Evolutionary conservation across 2,113 vertebrate species (phyloP).

Genomic region (Pseudonaja textilis): DNA sequence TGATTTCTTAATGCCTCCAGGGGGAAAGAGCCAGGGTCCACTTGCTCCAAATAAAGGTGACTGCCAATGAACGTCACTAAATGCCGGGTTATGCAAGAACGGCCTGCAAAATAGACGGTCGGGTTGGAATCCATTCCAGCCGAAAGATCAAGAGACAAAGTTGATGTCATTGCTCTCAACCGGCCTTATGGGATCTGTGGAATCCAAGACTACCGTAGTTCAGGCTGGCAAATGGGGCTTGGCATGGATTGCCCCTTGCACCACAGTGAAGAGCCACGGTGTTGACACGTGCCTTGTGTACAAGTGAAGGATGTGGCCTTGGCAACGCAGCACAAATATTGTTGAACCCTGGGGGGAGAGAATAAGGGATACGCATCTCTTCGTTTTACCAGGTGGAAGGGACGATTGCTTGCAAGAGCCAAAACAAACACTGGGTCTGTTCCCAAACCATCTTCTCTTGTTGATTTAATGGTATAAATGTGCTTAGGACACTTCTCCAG

Average conservation of each 20-base stretch:
- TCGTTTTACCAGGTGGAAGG: background rate
- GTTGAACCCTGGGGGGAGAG: background rate
- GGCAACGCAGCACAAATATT: background rate
- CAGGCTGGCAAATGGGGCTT: background rate
- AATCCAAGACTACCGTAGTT: background rate
- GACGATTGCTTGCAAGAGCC: background rate
- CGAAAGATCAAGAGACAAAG: background rate
- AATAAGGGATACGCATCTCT: background rate
- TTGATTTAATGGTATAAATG: slow-evolving; percentile 20
- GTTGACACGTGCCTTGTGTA: background rate
- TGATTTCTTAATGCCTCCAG: background rate
- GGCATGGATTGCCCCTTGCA: background rate
- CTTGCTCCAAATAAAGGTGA: background rate
- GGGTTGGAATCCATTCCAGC: background rate
- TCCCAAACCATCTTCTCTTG: background rate
- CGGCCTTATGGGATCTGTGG: background rate
- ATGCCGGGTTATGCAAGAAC: background rate
- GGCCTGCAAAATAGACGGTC: background rate
- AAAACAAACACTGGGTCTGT: background rate
- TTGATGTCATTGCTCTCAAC: background rate
- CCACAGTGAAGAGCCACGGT: background rate
- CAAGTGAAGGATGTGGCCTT: background rate
- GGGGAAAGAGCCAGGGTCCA: background rate
- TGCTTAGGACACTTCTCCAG: background rate
- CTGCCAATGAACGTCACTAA: background rate